Conservation (phyloP, 2,113 vertebrate species). For the Melanocharis versteri region DNA sequence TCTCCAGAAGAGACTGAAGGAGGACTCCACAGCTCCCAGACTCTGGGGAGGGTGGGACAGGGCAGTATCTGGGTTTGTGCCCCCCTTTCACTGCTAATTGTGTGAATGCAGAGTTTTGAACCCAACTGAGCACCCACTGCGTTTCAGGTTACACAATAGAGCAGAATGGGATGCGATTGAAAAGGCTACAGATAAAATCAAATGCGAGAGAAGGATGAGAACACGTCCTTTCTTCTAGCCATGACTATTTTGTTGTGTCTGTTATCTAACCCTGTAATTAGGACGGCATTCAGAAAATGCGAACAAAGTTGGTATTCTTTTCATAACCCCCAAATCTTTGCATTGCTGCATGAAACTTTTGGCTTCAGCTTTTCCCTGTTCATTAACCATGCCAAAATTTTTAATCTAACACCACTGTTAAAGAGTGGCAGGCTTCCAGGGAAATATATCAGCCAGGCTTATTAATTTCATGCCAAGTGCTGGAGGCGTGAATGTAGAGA, state of each 20-base stretch:
- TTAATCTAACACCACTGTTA: constrained; percentile 91
- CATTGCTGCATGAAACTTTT: constrained; percentile 85
- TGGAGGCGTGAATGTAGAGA: constrained; percentile 89
- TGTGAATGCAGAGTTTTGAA: constrained; percentile 11
- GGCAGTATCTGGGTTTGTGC: neutral
- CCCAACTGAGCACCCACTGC: constrained; percentile 38
- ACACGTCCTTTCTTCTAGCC: constrained; percentile 71
- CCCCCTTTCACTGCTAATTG: neutral
- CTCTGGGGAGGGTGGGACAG: neutral
- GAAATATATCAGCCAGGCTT: constrained; percentile 90
- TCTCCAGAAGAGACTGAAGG: neutral
- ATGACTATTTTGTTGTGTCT: constrained; percentile 74
- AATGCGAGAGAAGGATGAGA: constrained; percentile 63
- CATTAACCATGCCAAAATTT: constrained; percentile 90
- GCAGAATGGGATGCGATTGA: constrained; percentile 62
- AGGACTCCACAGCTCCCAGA: neutral
- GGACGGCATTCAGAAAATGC: constrained; percentile 76
- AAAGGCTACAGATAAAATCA: constrained; percentile 73
- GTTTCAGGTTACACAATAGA: constrained; percentile 63
- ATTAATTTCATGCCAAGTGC: constrained; percentile 92
- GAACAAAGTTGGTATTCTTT: constrained; percentile 84
- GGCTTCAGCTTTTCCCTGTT: constrained; percentile 85
- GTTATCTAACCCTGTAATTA: constrained; percentile 82
- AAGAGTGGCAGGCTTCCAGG: constrained; percentile 89
- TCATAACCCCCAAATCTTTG: constrained; percentile 81